phyloP scores from a whole-genome alignment of 2,888 invertebrate species.

The Automeris io region DNA sequence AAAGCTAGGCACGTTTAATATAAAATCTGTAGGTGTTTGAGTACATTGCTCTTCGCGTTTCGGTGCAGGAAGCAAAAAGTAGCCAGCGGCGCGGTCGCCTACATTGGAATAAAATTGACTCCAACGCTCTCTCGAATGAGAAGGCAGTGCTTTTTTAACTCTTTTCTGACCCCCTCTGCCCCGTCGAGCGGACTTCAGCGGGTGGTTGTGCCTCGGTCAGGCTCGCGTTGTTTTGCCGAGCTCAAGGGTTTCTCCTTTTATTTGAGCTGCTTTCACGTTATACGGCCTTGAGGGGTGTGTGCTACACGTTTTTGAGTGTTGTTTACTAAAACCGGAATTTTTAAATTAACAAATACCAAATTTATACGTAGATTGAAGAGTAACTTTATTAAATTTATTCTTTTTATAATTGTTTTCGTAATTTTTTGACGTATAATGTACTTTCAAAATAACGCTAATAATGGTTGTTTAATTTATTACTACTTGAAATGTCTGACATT shows the following conservation, averaged over 20 bases:
- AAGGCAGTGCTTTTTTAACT: slow-evolving; percentile 68
- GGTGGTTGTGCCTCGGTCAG: slow-evolving; percentile 76
- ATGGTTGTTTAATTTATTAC: no score
- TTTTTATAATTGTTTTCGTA: no score
- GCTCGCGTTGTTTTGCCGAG: slow-evolving; percentile 73
- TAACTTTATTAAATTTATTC: no score
- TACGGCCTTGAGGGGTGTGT: slow-evolving; percentile 67
- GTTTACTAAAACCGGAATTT: slow-evolving; percentile 69
- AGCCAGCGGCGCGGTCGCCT: slow-evolving; percentile 72
- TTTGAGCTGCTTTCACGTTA: slow-evolving; percentile 71
- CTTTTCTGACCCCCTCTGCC: slow-evolving; percentile 50
- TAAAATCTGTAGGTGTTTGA: slow-evolving; percentile 73
- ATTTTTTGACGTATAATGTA: no score
- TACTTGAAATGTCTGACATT: no score
- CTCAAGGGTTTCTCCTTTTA: slow-evolving; percentile 75
- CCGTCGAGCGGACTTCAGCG: slow-evolving; percentile 64
- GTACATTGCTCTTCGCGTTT: slow-evolving; percentile 71
- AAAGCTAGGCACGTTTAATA: slow-evolving; percentile 53
- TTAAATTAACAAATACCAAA: slow-evolving; percentile 68
- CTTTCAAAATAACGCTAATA: no score
- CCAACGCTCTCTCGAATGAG: slow-evolving; percentile 76
- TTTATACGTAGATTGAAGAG: slow-evolving; percentile 35
- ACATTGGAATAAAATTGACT: slow-evolving; percentile 78
- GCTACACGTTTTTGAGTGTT: slow-evolving; percentile 69
- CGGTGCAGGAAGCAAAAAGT: slow-evolving; percentile 74